Base-by-base conservation (phyloP, 2,797 vertebrate species). In the Hippoglossus hippoglossus region DNA sequence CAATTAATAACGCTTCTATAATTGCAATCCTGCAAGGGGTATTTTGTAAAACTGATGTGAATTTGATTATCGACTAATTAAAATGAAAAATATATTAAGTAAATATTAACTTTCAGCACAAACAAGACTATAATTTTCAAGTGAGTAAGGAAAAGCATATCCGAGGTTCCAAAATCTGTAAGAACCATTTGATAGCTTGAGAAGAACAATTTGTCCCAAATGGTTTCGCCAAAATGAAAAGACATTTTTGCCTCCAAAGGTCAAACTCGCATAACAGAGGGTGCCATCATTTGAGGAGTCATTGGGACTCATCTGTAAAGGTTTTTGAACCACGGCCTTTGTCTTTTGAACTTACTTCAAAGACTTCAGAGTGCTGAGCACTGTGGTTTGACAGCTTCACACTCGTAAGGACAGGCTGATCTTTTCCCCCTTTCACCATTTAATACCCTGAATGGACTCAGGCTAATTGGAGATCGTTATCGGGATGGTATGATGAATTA, bases 391-490 rank as follows among this genome's bases (percentile, higher is more conserved):
- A 88, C 84, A 80, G 73, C 75, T 71, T 82, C 67, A 70, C 78
- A 73, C 81, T 92, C 73, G 6, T 79, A 77, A 88, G 86, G 84
- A 86, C 73, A 69, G 65, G 34, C 67, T 88, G 90, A 83, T 89
- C 84, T 91, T 86, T 86, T 81, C 85, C 80, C 80, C 73, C 77
- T 76, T 83, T 83, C 69, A 71, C 89, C 76, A 87, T 91, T 91
- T 85, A 89, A 89, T 85, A 90, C 86, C 73, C 79, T 79, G 87
- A 94, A 94, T 89, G 84, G 87, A 88, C 82, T 88, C 55, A 11
- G 81, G 90, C 84, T 94, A 93, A 94, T 94, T 94, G 87, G 77
- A 88, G 88, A 90, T 91, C 80, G 92, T 93, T 94, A 92, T 91
- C 84, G 8, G 85, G 80, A 90, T 85, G 72, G 82, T 87, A 86